Percentiles rank a stretch among this genome's conserved stretches.
Evolutionary conservation across 2,888 invertebrate genomes (phyloP).

Genomic region (Argyresthia albistria): DNA sequence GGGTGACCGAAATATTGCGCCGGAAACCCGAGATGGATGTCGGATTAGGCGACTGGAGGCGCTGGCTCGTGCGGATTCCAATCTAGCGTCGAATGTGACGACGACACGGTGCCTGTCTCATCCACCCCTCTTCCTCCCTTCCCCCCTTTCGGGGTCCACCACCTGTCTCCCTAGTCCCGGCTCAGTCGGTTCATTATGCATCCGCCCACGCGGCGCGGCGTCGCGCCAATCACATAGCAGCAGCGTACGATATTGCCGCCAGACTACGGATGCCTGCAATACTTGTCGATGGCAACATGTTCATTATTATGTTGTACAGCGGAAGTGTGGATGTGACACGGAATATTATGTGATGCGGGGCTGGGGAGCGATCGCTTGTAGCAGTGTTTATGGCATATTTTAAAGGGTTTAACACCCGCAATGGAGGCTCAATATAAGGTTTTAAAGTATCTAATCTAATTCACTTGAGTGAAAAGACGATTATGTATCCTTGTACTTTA

Average conservation of each 20-base stretch:
- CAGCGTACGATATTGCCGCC: slow-evolving; percentile 56
- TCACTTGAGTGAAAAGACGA: too few species aligned
- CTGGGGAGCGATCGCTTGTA: too few species aligned
- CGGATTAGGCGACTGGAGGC: slow-evolving; percentile 33
- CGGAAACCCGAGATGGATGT: slow-evolving; percentile 18
- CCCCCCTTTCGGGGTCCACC: slow-evolving; percentile 15
- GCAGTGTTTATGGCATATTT: too few species aligned
- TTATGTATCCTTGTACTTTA: too few species aligned
- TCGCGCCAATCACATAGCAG: slow-evolving; percentile 64
- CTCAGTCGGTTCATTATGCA: slow-evolving; percentile 61
- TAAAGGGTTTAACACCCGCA: too few species aligned
- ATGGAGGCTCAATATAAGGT: too few species aligned
- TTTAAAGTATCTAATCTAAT: too few species aligned
- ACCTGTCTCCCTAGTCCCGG: slow-evolving; percentile 8
- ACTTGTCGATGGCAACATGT: slow-evolving; percentile 2
- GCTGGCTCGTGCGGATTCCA: slow-evolving; percentile 46
- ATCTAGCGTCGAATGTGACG: slow-evolving; percentile 31
- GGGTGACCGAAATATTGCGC: slow-evolving; percentile 5
- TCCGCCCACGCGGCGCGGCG: slow-evolving; percentile 45
- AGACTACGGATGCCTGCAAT: background rate
- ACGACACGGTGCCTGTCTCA: background rate
- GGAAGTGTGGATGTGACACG: background rate
- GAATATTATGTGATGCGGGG: background rate
- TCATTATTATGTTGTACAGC: background rate
- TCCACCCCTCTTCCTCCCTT: slow-evolving; percentile 12